Evolutionary conservation across 92 coral and sea anemone genomes (phyloP), one percentile per base, ranked within the genome.

Genomic region (Epizoanthus stellaris): DNA sequence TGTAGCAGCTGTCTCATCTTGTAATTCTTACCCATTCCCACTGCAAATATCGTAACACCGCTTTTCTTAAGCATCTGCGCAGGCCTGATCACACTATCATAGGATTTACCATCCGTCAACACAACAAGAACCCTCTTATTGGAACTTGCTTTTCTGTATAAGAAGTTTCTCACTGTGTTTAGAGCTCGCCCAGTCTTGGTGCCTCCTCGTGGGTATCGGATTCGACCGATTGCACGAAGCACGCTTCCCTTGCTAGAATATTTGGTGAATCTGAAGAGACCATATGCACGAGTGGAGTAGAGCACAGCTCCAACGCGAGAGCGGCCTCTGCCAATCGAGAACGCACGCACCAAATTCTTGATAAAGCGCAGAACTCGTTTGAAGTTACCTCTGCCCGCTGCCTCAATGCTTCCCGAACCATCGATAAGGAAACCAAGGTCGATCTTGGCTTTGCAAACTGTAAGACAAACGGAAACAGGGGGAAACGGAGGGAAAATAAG

Each of bases 351-450:
- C 88, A 95, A 80, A 68, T 80, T 72, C 60, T 89, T 87, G 61
- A 95, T 89, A 61, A 95, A 95, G 65, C 75, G 72, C 70, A 95
- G 85, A 70, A 93, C 87, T 15, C 96, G 90, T 56, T 93, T 88
- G 90, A 93, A 95, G 92, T 93, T 93, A 4, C 88, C 82, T 67
- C 54, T 85, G 38, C 95, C 95, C 17, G 83, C 56, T 0, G 64
- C 14, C 59, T 95, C 93, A 20, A 95, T 87, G 74, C 96, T 93
- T 36, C 98, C 95, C 40, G 98, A 95, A 3, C 94, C 96, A 65
- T 95, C 98, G 69, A 95, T 75, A 65, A 95, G 76, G 87, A 89
- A 87, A 62, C 83, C 88, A 14, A 91, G 67, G 25, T 91, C 97
- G n/a, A 93, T 36, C 40, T 80, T 73, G 3, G 82, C 94, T 2